Base-by-base conservation (phyloP, 2,797 vertebrate genomes). In the Paguma larvata region DNA sequence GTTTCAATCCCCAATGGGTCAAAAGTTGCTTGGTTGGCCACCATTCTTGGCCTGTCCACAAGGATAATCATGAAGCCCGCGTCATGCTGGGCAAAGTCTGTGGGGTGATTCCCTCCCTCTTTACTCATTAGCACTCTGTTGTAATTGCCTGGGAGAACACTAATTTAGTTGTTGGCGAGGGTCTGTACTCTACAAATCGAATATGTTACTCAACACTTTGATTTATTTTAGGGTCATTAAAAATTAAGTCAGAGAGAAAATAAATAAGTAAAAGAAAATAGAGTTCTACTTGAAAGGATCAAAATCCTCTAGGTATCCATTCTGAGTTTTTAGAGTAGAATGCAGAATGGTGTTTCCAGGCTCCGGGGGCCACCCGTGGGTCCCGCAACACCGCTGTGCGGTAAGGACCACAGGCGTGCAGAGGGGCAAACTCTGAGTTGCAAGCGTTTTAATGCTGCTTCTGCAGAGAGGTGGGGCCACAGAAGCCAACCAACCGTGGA, bases 381-480 rank as follows among this genome's bases (percentile, higher is more conserved):
- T 21, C 75, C 0, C 0, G 30, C 38, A 12, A 38, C 0, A 4
- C 38, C 0, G 6, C 11, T 44, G 6, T 6, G 7, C 38, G 6
- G 38, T 27, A 8, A 5, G 9, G 38, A 25, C 53, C 82, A 21
- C 15, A 14, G 84, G 91, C 1, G 0, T 14, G 15, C 6, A 2
- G 65, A 19, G 78, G 56, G 75, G n/a, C 23, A 18, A 73, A 62
- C 75, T 53, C 38, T 38, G 68, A 4, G 18, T 19, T 2, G 8
- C 5, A 2, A 23, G 46, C 1, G 2, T 7, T 44, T 51, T 27
- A 19, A 4, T 0, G 53, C 27, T 0, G 30, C 48, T 21, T 3
- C 4, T 13, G 1, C 4, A 2, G 27, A 67, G 2, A 27, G 13
- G 38, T 9, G 59, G 51, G 77, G 6, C 32, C 75, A 27, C 38